Evolutionary conservation across 2,113 vertebrate species (phyloP), one percentile per base, ranked within the genome.

Genomic region (Sinosuthora webbiana): DNA sequence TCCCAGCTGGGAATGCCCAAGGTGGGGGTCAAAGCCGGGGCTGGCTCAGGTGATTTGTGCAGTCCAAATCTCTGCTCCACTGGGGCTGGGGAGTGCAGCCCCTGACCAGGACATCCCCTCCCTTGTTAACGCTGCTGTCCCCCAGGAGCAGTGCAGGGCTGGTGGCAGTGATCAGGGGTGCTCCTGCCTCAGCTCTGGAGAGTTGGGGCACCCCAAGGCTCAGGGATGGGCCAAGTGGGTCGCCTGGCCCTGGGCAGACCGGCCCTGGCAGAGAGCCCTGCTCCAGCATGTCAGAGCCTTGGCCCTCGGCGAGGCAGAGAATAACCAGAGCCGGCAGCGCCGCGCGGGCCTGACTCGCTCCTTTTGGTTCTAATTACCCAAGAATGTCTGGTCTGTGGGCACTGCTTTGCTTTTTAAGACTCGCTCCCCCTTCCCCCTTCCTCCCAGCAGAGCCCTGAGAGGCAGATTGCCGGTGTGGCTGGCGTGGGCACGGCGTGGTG

Each of bases 351-450:
- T 41, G 24, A 21, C 89, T 70, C 25, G 4, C 86, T 87, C 74
- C 77, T 82, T 94, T 91, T 96, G 96, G 95, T 92, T 95, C 89
- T 82, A 96, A 96, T 96, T 95, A 95, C 94, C 87, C 84, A 92
- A 94, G 94, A 95, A 95, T 96, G 96, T 90, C 96, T 97, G 95
- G 28, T 50, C 89, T 59, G 69, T 89, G 93, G 94, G 95, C 69
- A 52, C 82, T 71, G 83, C 83, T 89, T n/a, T 59, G 22, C 86
- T 82, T 74, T 79, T 87, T 68, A 41, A 78, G 93, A 37, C 77
- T 93, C 3, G 0, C 25, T 89, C 81, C 69, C 81, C 69, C 60
- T 88, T 83, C 83, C 64, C 80, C 63, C 80, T 76, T 53, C 87
- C 62, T 75, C 52, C 30, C 64, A 30, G 27, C 83, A 37, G 78